phyloP scores from a whole-genome alignment of 2,113 vertebrate species.

The Clarias macrocephalus region DNA sequence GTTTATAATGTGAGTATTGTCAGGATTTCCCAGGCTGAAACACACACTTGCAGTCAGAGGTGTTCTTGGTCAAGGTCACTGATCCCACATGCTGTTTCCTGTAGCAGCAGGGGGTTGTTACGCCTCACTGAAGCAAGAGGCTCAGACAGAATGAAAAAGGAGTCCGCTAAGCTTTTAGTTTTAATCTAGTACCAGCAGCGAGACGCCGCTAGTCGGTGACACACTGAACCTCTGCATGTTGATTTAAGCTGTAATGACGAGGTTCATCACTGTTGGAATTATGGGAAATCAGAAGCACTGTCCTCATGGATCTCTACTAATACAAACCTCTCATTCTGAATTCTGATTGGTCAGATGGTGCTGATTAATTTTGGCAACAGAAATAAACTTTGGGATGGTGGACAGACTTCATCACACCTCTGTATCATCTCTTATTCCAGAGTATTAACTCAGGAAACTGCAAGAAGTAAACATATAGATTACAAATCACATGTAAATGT shows the following conservation, averaged over 20 bases:
- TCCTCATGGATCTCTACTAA: not conserved
- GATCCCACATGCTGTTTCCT: not conserved
- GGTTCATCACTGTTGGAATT: not conserved
- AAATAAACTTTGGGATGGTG: too few relatives aligned
- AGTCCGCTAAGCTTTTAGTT: not conserved
- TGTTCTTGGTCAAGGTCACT: slow-evolving; percentile 5
- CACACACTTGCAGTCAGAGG: not conserved
- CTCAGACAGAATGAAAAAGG: not conserved
- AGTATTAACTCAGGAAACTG: not conserved
- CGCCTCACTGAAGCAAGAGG: not conserved
- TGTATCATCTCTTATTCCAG: too few relatives aligned
- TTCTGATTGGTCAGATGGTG: not conserved
- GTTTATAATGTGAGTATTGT: not conserved
- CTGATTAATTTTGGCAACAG: not conserved
- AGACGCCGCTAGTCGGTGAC: not conserved
- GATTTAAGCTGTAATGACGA: not conserved
- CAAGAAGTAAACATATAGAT: too few relatives aligned
- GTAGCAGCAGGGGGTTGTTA: not conserved
- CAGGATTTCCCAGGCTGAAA: not conserved
- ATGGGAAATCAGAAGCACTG: not conserved
- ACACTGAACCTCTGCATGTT: not conserved
- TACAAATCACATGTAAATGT: too few relatives aligned
- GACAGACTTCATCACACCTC: too few relatives aligned
- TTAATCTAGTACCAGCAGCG: not conserved
- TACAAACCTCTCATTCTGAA: not conserved